Conservation (phyloP, 2,113 vertebrate genomes). For the Colius striatus region DNA sequence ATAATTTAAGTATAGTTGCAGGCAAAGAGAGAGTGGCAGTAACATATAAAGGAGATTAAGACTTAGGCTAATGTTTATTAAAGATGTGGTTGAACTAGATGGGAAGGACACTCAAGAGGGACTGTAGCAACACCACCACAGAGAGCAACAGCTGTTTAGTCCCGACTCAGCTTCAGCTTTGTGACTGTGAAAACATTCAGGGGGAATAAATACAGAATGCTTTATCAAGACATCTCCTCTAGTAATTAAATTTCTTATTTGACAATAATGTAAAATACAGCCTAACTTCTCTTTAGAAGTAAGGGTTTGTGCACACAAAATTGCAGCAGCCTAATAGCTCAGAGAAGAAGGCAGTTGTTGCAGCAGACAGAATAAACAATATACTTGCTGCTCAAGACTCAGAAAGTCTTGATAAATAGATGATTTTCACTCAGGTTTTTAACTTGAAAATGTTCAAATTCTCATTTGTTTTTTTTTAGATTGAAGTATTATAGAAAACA, state of each 20-base stretch:
- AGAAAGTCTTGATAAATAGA: not conserved
- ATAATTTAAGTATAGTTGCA: not conserved
- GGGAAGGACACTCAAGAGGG: not conserved
- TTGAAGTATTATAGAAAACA: not conserved
- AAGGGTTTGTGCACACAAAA: not conserved
- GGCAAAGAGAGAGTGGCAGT: not conserved
- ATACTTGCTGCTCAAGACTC: not conserved
- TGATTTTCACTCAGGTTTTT: not conserved
- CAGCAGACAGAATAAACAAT: not conserved
- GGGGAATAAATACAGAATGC: not conserved
- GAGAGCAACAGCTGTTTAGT: not conserved
- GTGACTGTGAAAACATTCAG: not conserved
- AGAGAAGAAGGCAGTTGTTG: not conserved
- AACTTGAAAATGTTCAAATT: not conserved
- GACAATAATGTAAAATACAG: not conserved
- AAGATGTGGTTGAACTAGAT: not conserved
- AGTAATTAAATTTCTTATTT: not conserved
- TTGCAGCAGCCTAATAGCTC: not conserved
- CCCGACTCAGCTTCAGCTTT: not conserved
- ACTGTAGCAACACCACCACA: not conserved
- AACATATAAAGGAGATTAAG: not conserved
- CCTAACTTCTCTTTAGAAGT: not conserved
- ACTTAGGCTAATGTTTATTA: not conserved
- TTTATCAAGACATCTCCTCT: not conserved
- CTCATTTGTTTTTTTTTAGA: not conserved